Evolutionary conservation across 2,888 invertebrate genomes (phyloP).

Genomic region (Noctua fimbriata): DNA sequence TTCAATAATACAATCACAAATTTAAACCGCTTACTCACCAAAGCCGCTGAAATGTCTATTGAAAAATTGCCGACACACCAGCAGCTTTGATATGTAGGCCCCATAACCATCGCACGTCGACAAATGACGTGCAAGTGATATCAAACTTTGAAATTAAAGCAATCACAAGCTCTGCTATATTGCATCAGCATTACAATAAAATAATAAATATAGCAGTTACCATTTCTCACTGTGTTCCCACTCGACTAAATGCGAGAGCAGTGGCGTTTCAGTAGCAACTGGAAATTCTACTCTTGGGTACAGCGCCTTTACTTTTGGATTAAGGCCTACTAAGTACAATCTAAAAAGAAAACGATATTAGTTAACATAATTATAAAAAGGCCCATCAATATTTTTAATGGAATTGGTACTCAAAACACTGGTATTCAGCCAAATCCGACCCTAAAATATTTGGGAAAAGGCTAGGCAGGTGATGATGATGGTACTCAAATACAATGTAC

Average conservation of each 20-base stretch:
- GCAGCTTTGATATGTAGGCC: background rate
- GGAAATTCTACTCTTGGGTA: slow-evolving; percentile 94
- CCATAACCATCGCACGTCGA: background rate
- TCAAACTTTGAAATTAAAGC: background rate
- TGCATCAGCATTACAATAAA: background rate
- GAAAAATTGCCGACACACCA: background rate
- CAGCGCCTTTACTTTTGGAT: slow-evolving; percentile 92
- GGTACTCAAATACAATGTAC: too few species aligned
- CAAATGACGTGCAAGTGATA: background rate
- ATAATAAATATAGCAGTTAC: slow-evolving; percentile 72
- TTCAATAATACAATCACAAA: too few species aligned
- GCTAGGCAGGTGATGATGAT: too few species aligned
- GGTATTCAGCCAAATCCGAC: too few species aligned
- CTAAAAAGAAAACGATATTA: slow-evolving; percentile 78
- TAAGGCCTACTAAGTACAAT: slow-evolving; percentile 93
- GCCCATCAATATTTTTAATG: background rate
- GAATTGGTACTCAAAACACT: too few species aligned
- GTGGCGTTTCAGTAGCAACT: slow-evolving; percentile 95
- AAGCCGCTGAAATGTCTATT: background rate
- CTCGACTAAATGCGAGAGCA: slow-evolving; percentile 93
- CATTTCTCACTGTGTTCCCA: slow-evolving; percentile 95
- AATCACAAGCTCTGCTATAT: background rate
- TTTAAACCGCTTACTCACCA: background rate
- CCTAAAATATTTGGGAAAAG: too few species aligned
- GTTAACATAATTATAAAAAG: background rate